Evolutionary conservation across 2,113 vertebrate species (phyloP).

Genomic region (Actenoides hombroni): DNA sequence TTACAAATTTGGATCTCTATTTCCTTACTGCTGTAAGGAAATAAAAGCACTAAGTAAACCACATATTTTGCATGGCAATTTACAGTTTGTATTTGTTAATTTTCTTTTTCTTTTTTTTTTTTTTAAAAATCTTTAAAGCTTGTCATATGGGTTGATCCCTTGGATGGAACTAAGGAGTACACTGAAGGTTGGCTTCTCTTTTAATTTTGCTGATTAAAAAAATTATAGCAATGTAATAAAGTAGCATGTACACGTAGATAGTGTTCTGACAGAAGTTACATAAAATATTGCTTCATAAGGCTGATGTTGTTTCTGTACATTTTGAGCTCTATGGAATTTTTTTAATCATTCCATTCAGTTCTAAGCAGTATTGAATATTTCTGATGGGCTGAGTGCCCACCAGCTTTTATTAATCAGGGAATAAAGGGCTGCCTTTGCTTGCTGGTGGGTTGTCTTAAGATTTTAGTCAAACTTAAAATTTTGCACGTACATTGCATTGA

Average conservation of each 20-base stretch:
- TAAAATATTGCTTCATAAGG: neutral
- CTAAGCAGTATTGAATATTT: neutral
- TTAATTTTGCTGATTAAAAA: neutral
- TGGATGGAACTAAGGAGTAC: conserved; percentile 98
- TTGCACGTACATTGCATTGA: neutral
- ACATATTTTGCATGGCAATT: neutral
- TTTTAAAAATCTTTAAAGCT: conserved; percentile 79
- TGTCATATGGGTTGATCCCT: conserved; percentile 96
- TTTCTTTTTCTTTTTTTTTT: neutral
- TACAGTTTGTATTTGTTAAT: neutral
- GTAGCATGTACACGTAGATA: neutral
- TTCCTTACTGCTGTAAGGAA: neutral
- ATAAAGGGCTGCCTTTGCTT: neutral
- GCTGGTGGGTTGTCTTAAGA: neutral
- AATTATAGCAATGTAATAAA: neutral
- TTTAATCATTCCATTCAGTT: neutral
- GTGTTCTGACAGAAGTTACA: neutral
- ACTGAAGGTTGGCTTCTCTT: conserved; percentile 88
- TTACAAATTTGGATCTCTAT: neutral
- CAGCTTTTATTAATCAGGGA: neutral
- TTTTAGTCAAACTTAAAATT: neutral
- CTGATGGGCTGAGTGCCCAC: neutral
- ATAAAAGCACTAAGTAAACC: neutral
- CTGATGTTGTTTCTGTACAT: neutral
- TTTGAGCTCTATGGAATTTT: neutral